A percentile compares a stretch with the other conserved stretches of the same genome.
phyloP scores from a whole-genome alignment of 2,888 invertebrate species.

The Sipha maydis region DNA sequence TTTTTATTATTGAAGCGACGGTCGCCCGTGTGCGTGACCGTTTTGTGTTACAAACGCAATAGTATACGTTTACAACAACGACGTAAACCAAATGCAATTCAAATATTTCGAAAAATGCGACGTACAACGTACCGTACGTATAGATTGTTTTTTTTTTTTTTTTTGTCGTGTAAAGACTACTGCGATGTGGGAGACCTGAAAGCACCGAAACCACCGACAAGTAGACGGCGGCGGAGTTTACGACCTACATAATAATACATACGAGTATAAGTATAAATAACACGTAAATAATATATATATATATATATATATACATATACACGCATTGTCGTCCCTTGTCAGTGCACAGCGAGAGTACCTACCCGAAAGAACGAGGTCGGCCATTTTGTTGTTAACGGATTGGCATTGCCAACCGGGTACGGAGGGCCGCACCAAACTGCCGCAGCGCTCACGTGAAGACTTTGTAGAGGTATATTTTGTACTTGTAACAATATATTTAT shows the following conservation, averaged over 20 bases:
- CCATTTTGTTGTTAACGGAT: constrained; percentile 43
- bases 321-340: constrained; percentile 34
- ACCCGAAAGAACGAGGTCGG: constrained; percentile 5
- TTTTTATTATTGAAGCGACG: too few species aligned
- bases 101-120: not conserved
- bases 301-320: too few species aligned
- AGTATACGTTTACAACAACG: too few species aligned
- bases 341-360: not conserved
- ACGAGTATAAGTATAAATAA: too few species aligned
- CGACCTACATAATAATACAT: not conserved
- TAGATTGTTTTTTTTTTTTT: not conserved
- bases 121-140: not conserved
- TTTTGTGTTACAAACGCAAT: too few species aligned
- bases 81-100: not conserved
- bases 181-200: constrained; percentile 28
- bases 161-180: not conserved
- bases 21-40: too few species aligned
- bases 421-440: constrained; percentile 16
- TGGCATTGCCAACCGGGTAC: constrained; percentile 35
- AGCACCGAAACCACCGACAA: not conserved
- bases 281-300: not conserved
- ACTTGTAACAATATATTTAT: not conserved
- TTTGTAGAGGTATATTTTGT: too few species aligned
- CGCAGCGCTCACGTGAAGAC: not conserved
- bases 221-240: not conserved